Evolutionary conservation across 2,797 vertebrate species (phyloP).

Genomic region (Darevskia mixta): DNA sequence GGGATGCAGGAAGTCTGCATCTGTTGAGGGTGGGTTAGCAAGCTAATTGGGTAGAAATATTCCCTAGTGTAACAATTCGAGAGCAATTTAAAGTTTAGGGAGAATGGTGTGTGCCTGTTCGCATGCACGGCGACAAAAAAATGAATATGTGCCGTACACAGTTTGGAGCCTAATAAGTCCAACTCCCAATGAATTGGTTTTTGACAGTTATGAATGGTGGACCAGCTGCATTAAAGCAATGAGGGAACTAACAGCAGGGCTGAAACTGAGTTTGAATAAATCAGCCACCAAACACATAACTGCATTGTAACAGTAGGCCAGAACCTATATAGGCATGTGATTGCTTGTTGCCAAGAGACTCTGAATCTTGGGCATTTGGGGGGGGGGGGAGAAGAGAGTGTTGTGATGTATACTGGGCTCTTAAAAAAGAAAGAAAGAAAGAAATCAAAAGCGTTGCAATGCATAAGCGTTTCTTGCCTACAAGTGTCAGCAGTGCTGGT

Average conservation of each 20-base stretch:
- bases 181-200: constrained; percentile 82
- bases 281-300: constrained; percentile 79
- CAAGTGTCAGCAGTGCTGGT: not conserved
- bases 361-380: constrained; percentile 73
- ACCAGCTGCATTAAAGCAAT: constrained; percentile 80
- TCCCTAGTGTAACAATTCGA: constrained; percentile 56
- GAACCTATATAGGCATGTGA: constrained; percentile 76
- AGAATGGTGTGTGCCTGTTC: constrained; percentile 57
- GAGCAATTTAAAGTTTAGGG: constrained; percentile 43
- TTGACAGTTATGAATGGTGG: constrained; percentile 89
- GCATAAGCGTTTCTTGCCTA: constrained; percentile 39
- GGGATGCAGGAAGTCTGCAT: constrained; percentile 46
- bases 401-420: constrained; percentile 75
- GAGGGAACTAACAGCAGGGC: constrained; percentile 80
- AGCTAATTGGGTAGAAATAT: constrained; percentile 68
- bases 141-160: constrained; percentile 62
- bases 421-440: not conserved
- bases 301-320: constrained; percentile 73
- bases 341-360: constrained; percentile 79
- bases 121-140: constrained; percentile 52
- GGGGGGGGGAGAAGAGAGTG: constrained; percentile 66
- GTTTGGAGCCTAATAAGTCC: constrained; percentile 84
- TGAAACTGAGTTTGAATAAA: constrained; percentile 84
- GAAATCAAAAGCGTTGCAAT: constrained; percentile 69
- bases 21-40: constrained; percentile 50